Percentiles rank a stretch among this genome's conserved stretches.
Evolutionary conservation across 64 coral and sea anemone genomes (phyloP).

Genomic region (Stichodactyla helianthus): DNA sequence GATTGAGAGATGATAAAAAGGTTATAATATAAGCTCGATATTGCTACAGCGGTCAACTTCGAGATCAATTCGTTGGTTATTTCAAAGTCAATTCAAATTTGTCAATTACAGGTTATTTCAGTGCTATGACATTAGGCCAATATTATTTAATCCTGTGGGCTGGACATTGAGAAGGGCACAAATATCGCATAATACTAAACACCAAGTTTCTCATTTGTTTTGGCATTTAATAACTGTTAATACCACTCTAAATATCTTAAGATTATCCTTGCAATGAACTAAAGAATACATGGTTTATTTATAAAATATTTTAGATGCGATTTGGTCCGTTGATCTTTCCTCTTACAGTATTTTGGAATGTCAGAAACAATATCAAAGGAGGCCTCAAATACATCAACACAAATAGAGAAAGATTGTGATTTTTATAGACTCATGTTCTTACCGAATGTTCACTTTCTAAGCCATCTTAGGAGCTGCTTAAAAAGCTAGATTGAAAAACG

Average conservation of each 20-base stretch:
- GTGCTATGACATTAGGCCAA: background rate
- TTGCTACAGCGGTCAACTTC: background rate
- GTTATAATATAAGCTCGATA: background rate
- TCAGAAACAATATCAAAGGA: background rate
- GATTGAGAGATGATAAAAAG: background rate
- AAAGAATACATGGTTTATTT: background rate
- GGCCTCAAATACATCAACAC: background rate
- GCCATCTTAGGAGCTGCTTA: background rate
- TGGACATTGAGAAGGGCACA: background rate
- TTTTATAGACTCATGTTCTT: background rate
- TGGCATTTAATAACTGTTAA: background rate
- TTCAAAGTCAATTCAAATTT: too few relatives aligned
- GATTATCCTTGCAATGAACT: background rate
- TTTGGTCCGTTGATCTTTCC: background rate
- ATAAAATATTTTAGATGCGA: background rate
- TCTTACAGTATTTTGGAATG: background rate
- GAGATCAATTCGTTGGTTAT: conserved; percentile 8
- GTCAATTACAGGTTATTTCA: background rate
- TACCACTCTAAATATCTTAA: background rate
- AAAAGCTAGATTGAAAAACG: background rate
- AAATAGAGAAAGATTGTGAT: background rate
- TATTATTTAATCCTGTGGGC: background rate
- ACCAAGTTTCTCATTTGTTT: background rate
- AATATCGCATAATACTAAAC: conserved; percentile 14
- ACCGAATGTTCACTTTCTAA: background rate